Evolutionary conservation across 2,888 invertebrate species (phyloP), one percentile per base, ranked within the genome.

Genomic region (Chirona hameri): DNA sequence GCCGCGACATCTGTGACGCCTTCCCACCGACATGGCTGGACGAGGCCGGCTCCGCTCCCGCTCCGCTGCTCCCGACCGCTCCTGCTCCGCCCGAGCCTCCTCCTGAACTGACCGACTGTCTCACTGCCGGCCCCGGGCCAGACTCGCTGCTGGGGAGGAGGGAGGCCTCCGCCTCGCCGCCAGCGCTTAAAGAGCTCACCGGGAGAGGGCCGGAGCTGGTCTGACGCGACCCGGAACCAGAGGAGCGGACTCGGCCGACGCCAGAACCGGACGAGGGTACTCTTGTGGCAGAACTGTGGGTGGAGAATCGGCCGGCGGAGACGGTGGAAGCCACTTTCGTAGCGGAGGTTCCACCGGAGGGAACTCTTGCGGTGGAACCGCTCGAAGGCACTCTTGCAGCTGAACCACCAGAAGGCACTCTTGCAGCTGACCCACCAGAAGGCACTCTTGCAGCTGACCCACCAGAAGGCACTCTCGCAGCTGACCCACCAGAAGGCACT

Each of bases 81-180:
- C 76, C 39, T 10, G 76, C 76, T 39, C 46, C 76, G 76, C 39
- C 76, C 24, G 69, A 76, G 7, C 39, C 46, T 9, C 46, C 76
- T 9, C 21, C 46, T 12, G 46, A 39, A 76, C 52, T 52, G 18
- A 12, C 52, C 7, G 76, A 27, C 5, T 46, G 39, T 12, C 52
- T 52, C 12, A 12, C 18, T 24, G 21, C 76, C 21, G 39, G 39
- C 39, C 3, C 39, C 21, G 76, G 21, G 46, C 46, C 76, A 15
- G 72, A 72, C 72, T 29, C 72, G 21, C 72, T 65, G 12, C 65
- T 65, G 65, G 65, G 65, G n/a, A 65, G 27, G n/a, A 65, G n/a
- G 0, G 65, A 65, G n/a, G 65, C 65, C 65, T 65, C 65, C 10
- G 65, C 65, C 65, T 65, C 31, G 3, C 27, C 72, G 29, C 72